These are phyloP conservation scores for Dendroctonus valens DNA, from an alignment of 1,140 invertebrate species.

Conservation along the genomic window DNA sequence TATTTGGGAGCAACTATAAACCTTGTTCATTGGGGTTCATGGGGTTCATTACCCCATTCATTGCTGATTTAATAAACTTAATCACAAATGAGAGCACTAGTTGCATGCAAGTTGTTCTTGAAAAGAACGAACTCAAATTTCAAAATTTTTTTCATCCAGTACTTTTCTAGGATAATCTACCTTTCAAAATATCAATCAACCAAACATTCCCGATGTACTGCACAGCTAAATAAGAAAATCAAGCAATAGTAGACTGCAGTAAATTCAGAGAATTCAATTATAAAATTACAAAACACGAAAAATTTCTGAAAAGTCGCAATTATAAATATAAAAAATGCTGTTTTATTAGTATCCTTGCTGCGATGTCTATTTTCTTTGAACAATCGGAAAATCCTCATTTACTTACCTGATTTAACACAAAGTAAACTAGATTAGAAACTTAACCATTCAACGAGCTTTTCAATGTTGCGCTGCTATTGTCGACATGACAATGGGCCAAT, in stretches of 20 bases:
- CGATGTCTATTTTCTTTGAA: background rate
- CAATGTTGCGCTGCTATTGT: background rate
- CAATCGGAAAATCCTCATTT: background rate
- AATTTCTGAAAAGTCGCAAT: background rate
- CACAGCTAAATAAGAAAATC: background rate
- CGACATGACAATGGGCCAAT: background rate
- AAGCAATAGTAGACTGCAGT: background rate
- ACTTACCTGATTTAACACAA: background rate
- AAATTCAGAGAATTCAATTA: background rate
- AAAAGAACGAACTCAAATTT: no score
- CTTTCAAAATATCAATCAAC: background rate
- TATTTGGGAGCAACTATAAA: no score
- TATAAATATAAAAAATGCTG: background rate
- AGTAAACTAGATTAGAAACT: background rate
- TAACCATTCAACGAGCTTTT: background rate
- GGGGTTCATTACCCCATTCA: no score
- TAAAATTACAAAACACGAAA: background rate
- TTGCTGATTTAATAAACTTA: no score
- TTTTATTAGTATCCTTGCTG: background rate
- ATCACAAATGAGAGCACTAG: no score
- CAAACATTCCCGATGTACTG: background rate
- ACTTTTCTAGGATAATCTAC: background rate
- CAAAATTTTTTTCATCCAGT: no score
- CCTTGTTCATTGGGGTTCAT: no score
- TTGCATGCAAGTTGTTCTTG: no score